Evolutionary conservation across 2,888 invertebrate genomes (phyloP).

Genomic region (Cistogaster globosa): DNA sequence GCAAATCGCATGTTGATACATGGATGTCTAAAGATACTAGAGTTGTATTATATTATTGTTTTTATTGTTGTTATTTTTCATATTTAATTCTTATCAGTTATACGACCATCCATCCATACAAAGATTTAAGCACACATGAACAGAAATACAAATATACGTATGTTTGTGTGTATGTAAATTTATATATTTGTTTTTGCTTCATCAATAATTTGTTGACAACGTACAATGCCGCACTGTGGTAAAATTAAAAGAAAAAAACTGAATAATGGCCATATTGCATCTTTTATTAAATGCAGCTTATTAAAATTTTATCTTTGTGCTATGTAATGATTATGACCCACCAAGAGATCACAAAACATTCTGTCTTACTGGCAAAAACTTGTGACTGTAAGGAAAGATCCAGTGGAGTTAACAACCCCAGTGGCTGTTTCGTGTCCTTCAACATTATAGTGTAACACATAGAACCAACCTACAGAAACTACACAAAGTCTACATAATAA

Average conservation of each 20-base stretch:
- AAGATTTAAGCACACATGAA: constrained; percentile 13
- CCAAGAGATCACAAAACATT: too few relatives aligned
- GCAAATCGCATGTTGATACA: constrained; percentile 32
- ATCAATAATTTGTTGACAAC: constrained; percentile 69
- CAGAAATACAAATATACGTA: background rate
- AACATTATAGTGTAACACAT: too few relatives aligned
- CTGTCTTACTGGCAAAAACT: background rate
- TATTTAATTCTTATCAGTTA: constrained; percentile 68
- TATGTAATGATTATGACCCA: too few relatives aligned
- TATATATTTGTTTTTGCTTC: constrained; percentile 50
- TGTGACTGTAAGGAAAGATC: too few relatives aligned
- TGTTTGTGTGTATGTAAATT: constrained; percentile 13
- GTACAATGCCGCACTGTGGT: constrained; percentile 57
- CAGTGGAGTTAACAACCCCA: too few relatives aligned
- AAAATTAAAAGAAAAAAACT: background rate
- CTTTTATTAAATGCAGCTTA: too few relatives aligned
- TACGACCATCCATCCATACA: constrained; percentile 56
- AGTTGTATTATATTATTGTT: constrained; percentile 59
- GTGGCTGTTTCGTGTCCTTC: too few relatives aligned
- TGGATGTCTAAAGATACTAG: constrained; percentile 45
- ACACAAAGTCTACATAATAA: too few relatives aligned
- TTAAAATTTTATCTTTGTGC: too few relatives aligned
- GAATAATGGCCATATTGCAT: too few relatives aligned
- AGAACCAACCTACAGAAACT: too few relatives aligned
- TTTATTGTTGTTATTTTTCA: constrained; percentile 61